Percentiles rank a stretch among this genome's conserved stretches.
Evolutionary conservation across 2,113 vertebrate species (phyloP).

Genomic region (Dendrocopos noguchii): DNA sequence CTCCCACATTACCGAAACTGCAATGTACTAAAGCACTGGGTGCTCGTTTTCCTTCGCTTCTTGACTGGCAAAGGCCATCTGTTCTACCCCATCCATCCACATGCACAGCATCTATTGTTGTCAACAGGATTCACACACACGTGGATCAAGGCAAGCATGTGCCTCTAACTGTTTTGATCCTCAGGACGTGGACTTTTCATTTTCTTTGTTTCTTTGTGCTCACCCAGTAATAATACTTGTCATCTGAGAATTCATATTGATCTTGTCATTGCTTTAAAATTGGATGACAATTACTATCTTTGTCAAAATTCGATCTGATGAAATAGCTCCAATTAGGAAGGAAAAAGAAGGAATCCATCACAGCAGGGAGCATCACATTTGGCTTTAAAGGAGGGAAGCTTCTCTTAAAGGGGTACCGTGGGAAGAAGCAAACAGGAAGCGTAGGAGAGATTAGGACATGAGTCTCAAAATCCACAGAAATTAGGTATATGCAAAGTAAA

Average conservation of each 20-base stretch:
- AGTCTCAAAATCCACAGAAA: not conserved
- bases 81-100: conserved; percentile 56
- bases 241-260: conserved; percentile 68
- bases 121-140: conserved; percentile 45
- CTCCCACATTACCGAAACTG: conserved; percentile 51
- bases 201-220: conserved; percentile 62
- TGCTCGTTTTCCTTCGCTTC: conserved; percentile 55
- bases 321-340: conserved; percentile 68
- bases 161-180: conserved; percentile 49
- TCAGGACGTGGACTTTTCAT: conserved; percentile 65
- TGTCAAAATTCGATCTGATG: conserved; percentile 70
- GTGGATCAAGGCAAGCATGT: conserved; percentile 41
- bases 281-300: conserved; percentile 72
- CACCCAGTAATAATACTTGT: conserved; percentile 56
- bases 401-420: conserved; percentile 13
- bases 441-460: not conserved
- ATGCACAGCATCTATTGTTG: conserved; percentile 39
- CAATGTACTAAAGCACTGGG: conserved; percentile 42
- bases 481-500: not conserved
- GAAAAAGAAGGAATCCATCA: conserved; percentile 68
- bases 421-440: not conserved
- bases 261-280: conserved; percentile 67
- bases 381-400: conserved; percentile 15
- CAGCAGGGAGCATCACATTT: conserved; percentile 20
- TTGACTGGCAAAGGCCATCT: conserved; percentile 68